A percentile compares a stretch with the other conserved stretches of the same genome.
Evolutionary conservation across 2,113 vertebrate genomes (phyloP).

Genomic region (Mystacornis crossleyi): DNA sequence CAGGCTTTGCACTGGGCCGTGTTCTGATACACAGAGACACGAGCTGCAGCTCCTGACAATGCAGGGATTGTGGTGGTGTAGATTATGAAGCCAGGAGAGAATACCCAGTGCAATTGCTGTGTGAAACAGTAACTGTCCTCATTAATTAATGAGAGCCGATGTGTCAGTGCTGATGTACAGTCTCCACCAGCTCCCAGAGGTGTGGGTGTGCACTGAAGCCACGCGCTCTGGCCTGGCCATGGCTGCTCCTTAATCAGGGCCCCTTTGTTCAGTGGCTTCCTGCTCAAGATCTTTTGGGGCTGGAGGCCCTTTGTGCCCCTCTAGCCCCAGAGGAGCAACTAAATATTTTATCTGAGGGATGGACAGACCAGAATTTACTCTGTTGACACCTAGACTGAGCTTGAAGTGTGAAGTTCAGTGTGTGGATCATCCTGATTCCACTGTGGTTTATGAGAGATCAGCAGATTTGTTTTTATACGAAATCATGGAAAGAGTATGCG

Average conservation of each 20-base stretch:
- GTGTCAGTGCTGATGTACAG: rapidly evolving
- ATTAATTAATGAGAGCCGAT: rapidly evolving
- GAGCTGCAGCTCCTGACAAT: background rate
- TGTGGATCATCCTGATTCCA: background rate
- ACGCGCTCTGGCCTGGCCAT: background rate
- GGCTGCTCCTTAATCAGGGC: background rate
- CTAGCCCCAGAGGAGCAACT: background rate
- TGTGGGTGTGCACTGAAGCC: background rate
- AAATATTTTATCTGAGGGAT: background rate
- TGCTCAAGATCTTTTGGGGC: rapidly evolving
- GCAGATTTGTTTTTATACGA: background rate
- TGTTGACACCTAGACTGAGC: background rate
- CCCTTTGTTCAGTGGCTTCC: background rate
- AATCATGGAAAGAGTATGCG: background rate
- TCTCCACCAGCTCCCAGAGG: background rate
- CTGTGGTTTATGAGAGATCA: background rate
- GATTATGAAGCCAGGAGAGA: background rate
- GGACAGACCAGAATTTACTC: background rate
- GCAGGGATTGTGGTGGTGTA: rapidly evolving
- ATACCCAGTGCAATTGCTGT: background rate
- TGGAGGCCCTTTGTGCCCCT: background rate
- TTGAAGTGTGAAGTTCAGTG: background rate
- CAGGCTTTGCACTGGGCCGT: background rate
- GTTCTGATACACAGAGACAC: background rate
- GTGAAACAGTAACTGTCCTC: background rate